Evolutionary conservation across 2,888 invertebrate genomes (phyloP).

Genomic region (Zhuqinia jingwanae): DNA sequence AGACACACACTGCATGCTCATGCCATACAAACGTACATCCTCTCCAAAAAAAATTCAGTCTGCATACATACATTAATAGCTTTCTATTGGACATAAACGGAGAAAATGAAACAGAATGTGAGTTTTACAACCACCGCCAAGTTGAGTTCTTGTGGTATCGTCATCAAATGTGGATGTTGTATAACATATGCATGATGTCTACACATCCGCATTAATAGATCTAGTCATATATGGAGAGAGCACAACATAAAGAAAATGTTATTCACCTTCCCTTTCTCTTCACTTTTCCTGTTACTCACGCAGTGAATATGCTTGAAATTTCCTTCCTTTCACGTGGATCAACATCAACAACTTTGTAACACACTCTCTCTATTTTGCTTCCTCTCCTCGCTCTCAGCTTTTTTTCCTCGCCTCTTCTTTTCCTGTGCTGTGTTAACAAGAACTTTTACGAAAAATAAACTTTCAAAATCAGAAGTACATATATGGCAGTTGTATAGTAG

Average conservation of each 20-base stretch:
- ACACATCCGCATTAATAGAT: conserved; percentile 13
- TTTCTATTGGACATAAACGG: conserved; percentile 37
- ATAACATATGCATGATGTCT: not conserved
- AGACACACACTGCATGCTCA: no score
- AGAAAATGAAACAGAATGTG: conserved; percentile 43
- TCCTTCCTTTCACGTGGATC: conserved; percentile 54
- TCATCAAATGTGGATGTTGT: no score
- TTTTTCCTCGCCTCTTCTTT: no score
- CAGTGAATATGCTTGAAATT: conserved; percentile 43
- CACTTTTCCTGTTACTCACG: conserved; percentile 41
- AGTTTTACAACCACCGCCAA: conserved; percentile 52
- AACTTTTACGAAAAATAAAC: conserved; percentile 44
- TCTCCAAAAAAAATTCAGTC: not conserved
- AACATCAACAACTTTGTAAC: conserved; percentile 44
- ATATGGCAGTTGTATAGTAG: not conserved
- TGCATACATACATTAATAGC: conserved; percentile 18
- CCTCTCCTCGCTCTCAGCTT: conserved; percentile 37
- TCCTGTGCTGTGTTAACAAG: conserved; percentile 49
- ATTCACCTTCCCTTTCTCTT: conserved; percentile 35
- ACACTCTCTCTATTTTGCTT: not conserved
- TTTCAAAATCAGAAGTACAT: conserved; percentile 27
- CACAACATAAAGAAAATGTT: conserved; percentile 44
- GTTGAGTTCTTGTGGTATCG: conserved; percentile 42
- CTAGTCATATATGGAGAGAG: not conserved
- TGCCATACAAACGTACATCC: not conserved